Evolutionary conservation across 37 sponge, comb jelly and placozoan species (phyloP).

Genomic region (Eunapius fragilis): DNA sequence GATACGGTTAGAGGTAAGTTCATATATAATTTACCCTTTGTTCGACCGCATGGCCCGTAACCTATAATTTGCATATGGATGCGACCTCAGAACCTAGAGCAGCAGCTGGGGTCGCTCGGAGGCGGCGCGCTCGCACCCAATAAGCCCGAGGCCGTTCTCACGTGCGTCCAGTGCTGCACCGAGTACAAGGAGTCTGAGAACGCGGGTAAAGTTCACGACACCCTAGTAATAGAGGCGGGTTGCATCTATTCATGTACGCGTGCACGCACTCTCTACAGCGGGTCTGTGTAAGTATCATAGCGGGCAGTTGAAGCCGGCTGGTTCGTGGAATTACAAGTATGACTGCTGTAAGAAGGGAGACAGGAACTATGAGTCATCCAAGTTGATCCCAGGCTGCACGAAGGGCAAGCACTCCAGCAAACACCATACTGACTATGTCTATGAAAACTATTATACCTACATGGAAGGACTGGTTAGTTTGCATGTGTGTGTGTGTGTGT

Average conservation of each 20-base stretch:
- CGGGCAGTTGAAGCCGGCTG: slow-evolving; percentile 18
- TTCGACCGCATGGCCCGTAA: no score
- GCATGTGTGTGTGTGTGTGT: background rate
- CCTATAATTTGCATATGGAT: no score
- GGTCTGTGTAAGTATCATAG: slow-evolving; percentile 66
- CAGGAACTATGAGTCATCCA: slow-evolving; percentile 14
- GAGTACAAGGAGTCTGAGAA: slow-evolving; percentile 81
- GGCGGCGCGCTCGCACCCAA: slow-evolving; percentile 11
- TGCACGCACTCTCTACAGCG: background rate
- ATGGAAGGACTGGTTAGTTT: slow-evolving; percentile 49
- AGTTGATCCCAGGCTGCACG: slow-evolving; percentile 42
- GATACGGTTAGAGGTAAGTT: slow-evolving; percentile 22
- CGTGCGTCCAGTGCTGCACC: slow-evolving; percentile 66
- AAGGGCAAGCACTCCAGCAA: slow-evolving; percentile 74
- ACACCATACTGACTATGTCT: slow-evolving; percentile 66
- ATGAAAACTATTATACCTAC: slow-evolving; percentile 47
- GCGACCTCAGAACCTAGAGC: slow-evolving; percentile 36
- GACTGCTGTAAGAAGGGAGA: slow-evolving; percentile 47
- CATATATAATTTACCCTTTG: background rate
- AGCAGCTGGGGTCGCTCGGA: slow-evolving; percentile 30
- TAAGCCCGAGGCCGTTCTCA: slow-evolving; percentile 72
- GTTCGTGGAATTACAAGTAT: slow-evolving; percentile 32
- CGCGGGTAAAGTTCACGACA: slow-evolving; percentile 23
- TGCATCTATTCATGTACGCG: no score
- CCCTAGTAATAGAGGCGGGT: no score